Evolutionary conservation across 2,797 vertebrate genomes (phyloP).

Genomic region (Melanitta fusca): DNA sequence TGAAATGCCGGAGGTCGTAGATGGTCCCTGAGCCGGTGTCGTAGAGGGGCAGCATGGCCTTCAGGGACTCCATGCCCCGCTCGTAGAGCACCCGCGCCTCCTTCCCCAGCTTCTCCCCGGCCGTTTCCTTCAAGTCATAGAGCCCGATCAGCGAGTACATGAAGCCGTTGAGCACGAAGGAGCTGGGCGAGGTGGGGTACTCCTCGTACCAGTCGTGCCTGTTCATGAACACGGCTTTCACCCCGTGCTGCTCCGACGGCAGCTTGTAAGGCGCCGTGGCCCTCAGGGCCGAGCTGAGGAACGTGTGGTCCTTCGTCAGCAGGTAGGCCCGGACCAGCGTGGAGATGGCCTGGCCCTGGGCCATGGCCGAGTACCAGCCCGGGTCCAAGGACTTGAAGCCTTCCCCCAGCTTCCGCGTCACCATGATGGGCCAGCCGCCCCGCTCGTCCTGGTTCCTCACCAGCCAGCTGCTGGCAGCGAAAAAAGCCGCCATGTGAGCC

Average conservation of each 20-base stretch:
- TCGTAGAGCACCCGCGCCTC: constrained; percentile 90
- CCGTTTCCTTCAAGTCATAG: constrained; percentile 93
- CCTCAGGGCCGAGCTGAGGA: constrained; percentile 89
- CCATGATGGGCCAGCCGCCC: constrained; percentile 98
- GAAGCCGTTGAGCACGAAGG: constrained; percentile 98
- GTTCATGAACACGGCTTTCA: constrained; percentile 95
- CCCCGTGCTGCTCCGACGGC: constrained; percentile 91
- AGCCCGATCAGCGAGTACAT: constrained; percentile 96
- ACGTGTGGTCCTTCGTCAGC: constrained; percentile 90
- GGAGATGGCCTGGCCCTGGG: constrained; percentile 97
- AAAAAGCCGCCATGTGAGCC: constrained; percentile 95
- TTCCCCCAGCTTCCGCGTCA: constrained; percentile 95
- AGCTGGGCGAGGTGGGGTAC: constrained; percentile 96
- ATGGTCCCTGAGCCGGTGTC: constrained; percentile 98
- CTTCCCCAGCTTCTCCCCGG: constrained; percentile 87
- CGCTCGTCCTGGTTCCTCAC: constrained; percentile 95
- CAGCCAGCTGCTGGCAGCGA: constrained; percentile 94
- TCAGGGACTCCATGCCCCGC: constrained; percentile 93
- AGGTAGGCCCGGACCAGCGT: constrained; percentile 94
- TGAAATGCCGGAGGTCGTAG: constrained; percentile 97
- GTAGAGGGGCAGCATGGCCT: constrained; percentile 95
- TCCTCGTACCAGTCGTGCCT: constrained; percentile 98
- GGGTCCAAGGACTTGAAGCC: constrained; percentile 94
- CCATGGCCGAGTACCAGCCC: constrained; percentile 99
- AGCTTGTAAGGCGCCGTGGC: constrained; percentile 92